phyloP scores from a whole-genome alignment of 2,888 invertebrate genomes.

The Ommatoiulus sabulosus region DNA sequence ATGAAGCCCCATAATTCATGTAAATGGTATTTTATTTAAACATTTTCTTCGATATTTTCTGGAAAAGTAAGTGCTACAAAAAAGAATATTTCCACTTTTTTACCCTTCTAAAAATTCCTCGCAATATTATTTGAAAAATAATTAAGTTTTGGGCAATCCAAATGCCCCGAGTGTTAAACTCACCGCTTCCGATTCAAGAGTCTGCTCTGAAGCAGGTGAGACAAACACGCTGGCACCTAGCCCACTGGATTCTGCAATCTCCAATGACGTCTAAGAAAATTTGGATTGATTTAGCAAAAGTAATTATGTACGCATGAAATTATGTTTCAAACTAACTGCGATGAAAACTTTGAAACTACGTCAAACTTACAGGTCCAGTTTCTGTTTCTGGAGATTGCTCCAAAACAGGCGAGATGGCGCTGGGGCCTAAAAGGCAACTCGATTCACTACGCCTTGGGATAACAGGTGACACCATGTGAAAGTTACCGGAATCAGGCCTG shows the following conservation, averaged over 20 bases:
- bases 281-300: background rate
- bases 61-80: too few relatives aligned
- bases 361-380: background rate
- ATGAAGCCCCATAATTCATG: too few relatives aligned
- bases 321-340: too few relatives aligned
- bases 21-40: too few relatives aligned
- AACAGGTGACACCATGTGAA: slow-evolving; percentile 45
- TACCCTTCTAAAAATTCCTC: too few relatives aligned
- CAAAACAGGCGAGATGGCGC: slow-evolving; percentile 29
- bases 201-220: slow-evolving; percentile 44
- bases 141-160: too few relatives aligned
- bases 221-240: slow-evolving; percentile 50
- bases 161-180: background rate
- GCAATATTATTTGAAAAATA: too few relatives aligned
- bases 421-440: background rate
- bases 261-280: background rate
- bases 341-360: background rate
- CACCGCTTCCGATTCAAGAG: background rate
- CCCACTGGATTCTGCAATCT: background rate
- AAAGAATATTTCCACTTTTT: too few relatives aligned
- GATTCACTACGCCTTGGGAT: slow-evolving; percentile 41
- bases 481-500: slow-evolving; percentile 49
- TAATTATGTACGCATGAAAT: too few relatives aligned
- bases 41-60: too few relatives aligned
- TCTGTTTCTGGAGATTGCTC: slow-evolving; percentile 33